Conservation (phyloP, 2,888 invertebrate species). For the Heliconius sara region DNA sequence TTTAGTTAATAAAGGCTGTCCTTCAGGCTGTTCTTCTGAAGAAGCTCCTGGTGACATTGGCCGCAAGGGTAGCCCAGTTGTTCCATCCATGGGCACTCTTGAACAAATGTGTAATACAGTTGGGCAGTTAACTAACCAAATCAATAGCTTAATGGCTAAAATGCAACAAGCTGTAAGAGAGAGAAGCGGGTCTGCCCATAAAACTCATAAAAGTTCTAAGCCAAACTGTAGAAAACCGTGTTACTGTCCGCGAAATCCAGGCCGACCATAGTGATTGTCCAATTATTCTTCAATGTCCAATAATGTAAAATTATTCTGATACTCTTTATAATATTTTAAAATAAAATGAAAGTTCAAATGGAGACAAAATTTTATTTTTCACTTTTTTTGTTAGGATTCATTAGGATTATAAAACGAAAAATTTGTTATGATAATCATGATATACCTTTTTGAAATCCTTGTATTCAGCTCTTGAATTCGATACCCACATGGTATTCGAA, state of each 20-base stretch:
- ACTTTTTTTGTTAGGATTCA: no score
- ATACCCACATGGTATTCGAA: no score
- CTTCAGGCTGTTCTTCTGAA: conserved; percentile 47
- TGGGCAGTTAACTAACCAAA: conserved; percentile 57
- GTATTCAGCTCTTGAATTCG: no score
- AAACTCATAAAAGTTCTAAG: conserved; percentile 49
- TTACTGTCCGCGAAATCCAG: conserved; percentile 62
- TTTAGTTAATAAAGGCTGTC: conserved; percentile 43
- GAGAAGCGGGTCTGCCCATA: conserved; percentile 40
- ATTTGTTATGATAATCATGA: no score
- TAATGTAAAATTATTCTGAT: background rate
- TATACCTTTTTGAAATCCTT: no score
- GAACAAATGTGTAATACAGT: conserved; percentile 60
- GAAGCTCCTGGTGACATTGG: conserved; percentile 54
- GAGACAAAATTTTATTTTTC: background rate
- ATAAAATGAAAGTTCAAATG: conserved; percentile 1
- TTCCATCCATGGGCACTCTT: conserved; percentile 54
- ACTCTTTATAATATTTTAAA: background rate
- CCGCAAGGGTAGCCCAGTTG: conserved; percentile 25
- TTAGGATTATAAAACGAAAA: no score
- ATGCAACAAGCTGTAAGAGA: conserved; percentile 56
- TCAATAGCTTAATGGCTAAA: conserved; percentile 56
- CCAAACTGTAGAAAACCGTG: conserved; percentile 60
- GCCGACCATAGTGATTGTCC: conserved; percentile 31
- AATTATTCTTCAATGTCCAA: background rate